These are phyloP conservation scores for Nemapogon koenigi DNA, from an alignment of 2,888 invertebrate genomes.

Conservation along the genomic window DNA sequence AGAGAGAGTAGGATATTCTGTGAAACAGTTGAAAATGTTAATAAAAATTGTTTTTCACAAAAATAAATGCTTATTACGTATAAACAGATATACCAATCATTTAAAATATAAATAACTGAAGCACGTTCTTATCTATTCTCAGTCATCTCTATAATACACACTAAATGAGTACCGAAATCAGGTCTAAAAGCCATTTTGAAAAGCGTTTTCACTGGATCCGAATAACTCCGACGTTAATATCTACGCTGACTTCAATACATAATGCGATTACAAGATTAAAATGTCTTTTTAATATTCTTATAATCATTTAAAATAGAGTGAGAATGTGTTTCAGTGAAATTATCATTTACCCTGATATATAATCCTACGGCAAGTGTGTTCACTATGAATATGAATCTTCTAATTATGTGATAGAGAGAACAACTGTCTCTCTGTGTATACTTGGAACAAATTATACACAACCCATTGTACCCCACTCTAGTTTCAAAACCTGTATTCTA, in stretches of 20 bases:
- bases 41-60: slow-evolving; percentile 1
- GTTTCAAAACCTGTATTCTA: slow-evolving; percentile 39
- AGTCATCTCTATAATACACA: slow-evolving; percentile 50
- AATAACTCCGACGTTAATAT: too few species aligned
- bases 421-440: slow-evolving; percentile 30
- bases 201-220: too few species aligned
- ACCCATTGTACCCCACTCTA: slow-evolving; percentile 51
- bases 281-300: slow-evolving; percentile 8
- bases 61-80: slow-evolving; percentile 4
- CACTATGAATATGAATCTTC: slow-evolving; percentile 17
- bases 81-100: slow-evolving; percentile 4
- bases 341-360: slow-evolving; percentile 38
- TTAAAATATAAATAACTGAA: slow-evolving; percentile 3
- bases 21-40: background rate
- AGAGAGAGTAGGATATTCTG: too few species aligned
- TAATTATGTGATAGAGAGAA: slow-evolving; percentile 21
- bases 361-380: slow-evolving; percentile 27
- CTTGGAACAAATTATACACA: slow-evolving; percentile 53
- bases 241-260: slow-evolving; percentile 4
- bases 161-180: slow-evolving; percentile 31
- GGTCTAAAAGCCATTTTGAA: too few species aligned
- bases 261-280: background rate
- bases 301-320: too few species aligned
- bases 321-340: too few species aligned
- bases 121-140: slow-evolving; percentile 49